Base-by-base conservation (phyloP, 37 sponge, comb jelly and placozoan species). In the Oscarella lobularis region DNA sequence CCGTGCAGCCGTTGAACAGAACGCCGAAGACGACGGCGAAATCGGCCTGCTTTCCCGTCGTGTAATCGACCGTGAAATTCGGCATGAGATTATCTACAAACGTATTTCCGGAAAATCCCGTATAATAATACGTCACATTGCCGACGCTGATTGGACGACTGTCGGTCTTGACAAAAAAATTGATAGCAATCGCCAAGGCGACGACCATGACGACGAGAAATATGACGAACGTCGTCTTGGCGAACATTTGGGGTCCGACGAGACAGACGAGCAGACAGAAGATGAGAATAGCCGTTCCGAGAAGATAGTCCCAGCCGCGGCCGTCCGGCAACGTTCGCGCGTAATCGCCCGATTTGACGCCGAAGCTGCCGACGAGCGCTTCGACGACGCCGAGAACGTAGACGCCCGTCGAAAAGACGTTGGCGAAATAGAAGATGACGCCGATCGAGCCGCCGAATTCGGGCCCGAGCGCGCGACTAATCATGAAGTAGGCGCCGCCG, bases 381-480 rank as follows among this genome's bases (percentile, higher is more conserved):
- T 98, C 99, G 31, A 85, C 85, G 78, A 94, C 29, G 87, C 96
- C 96, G 39, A 85, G 87, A 27, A 95, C 72, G 39, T 91, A 90
- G 38, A 89, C 72, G 27, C 92, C 91, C 30, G 92, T 91, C n/a
- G 81, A 91, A 79, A 98, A 91, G 4, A 98, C 72, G 41, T 98
- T 94, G 30, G 99, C 99, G 39, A 88, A 73, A 74, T 85, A 93
- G 89, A 98, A 98, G 65, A 98, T 88, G 76, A 94, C 82, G 65
- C 99, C 99, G 37, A 98, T 84, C 35, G 99, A 86, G 0, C 99
- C 99, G 33, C 99, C 99, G 66, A 98, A 92, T 84, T 98, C 99
- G 1, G 99, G 99, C 2, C 99, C 99, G 4, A 95, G 75, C 1
- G 95, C 82, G 31, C 95, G 40, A 4, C 29, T 68, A 14, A 68